phyloP scores from a whole-genome alignment of 2,797 vertebrate species.

The Spondyliosoma cantharus region DNA sequence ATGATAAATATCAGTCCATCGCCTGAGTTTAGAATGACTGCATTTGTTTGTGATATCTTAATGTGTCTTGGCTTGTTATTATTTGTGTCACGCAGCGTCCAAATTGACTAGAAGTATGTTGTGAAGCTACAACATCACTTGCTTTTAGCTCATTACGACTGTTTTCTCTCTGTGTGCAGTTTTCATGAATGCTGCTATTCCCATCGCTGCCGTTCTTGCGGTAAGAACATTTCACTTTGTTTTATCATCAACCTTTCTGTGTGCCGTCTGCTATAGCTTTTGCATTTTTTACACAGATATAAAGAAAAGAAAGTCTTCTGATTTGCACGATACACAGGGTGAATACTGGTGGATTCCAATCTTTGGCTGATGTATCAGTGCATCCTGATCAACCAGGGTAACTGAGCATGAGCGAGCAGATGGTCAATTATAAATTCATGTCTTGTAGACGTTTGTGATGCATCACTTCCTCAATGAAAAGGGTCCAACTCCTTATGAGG shows the following conservation, averaged over 20 bases:
- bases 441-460: constrained; percentile 90
- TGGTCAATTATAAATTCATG: background rate
- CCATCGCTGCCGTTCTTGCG: constrained; percentile 95
- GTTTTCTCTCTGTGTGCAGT: constrained; percentile 83
- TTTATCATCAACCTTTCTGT: no score
- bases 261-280: no score
- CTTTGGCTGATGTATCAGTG: no score
- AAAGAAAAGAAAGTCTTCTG: no score
- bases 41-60: background rate
- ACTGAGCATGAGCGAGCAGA: background rate
- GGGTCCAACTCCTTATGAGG: constrained; percentile 85
- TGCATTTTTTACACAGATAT: no score
- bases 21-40: background rate
- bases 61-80: background rate
- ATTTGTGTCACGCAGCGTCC: background rate
- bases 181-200: constrained; percentile 98
- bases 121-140: no score
- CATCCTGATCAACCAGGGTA: no score
- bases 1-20: background rate
- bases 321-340: no score
- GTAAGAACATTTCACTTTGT: constrained; percentile 75
- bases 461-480: constrained; percentile 78
- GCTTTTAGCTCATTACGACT: background rate
- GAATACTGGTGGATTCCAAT: no score
- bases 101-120: no score